Percentiles rank a stretch among this genome's conserved stretches.
Conservation (phyloP, 2,888 invertebrate species). For the Orthonychiurus folsomi region DNA sequence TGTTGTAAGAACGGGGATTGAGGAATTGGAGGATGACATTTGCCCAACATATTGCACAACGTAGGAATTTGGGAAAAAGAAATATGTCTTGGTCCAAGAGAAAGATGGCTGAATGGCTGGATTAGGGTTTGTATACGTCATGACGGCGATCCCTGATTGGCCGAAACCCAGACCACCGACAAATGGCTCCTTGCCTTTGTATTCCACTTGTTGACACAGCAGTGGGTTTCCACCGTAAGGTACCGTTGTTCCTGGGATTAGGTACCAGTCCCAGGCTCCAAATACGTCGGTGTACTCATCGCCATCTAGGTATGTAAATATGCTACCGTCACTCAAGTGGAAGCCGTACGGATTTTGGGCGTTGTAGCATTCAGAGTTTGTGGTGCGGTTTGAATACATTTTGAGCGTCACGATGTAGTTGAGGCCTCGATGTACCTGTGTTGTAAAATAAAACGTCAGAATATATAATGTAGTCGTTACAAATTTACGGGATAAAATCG, state of each 20-base stretch:
- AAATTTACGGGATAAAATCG: slow-evolving; percentile 4
- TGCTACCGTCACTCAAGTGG: slow-evolving; percentile 17
- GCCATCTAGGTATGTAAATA: slow-evolving; percentile 13
- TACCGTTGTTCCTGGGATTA: slow-evolving; percentile 14
- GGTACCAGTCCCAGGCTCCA: slow-evolving; percentile 20
- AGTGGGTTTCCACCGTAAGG: slow-evolving; percentile 12
- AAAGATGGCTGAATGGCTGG: neutral
- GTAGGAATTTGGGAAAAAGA: slow-evolving; percentile 15
- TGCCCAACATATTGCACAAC: slow-evolving; percentile 15
- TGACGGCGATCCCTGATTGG: slow-evolving; percentile 12
- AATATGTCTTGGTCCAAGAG: slow-evolving; percentile 13
- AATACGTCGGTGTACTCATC: slow-evolving; percentile 18
- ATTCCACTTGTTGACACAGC: slow-evolving; percentile 9
- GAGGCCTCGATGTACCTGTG: slow-evolving; percentile 10
- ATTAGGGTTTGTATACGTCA: slow-evolving; percentile 17
- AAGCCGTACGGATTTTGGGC: slow-evolving; percentile 17
- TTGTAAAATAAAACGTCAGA: too few relatives aligned
- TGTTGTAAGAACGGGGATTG: slow-evolving; percentile 4
- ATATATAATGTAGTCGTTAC: neutral
- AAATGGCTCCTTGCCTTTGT: slow-evolving; percentile 11
- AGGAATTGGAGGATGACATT: neutral
- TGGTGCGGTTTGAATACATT: slow-evolving; percentile 18
- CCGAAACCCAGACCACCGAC: slow-evolving; percentile 12
- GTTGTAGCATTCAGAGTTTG: slow-evolving; percentile 20
- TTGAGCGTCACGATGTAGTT: slow-evolving; percentile 14